Percentiles rank a stretch among this genome's conserved stretches.
Evolutionary conservation across 2,113 vertebrate species (phyloP).

Genomic region (Andinoacara biseriatus): DNA sequence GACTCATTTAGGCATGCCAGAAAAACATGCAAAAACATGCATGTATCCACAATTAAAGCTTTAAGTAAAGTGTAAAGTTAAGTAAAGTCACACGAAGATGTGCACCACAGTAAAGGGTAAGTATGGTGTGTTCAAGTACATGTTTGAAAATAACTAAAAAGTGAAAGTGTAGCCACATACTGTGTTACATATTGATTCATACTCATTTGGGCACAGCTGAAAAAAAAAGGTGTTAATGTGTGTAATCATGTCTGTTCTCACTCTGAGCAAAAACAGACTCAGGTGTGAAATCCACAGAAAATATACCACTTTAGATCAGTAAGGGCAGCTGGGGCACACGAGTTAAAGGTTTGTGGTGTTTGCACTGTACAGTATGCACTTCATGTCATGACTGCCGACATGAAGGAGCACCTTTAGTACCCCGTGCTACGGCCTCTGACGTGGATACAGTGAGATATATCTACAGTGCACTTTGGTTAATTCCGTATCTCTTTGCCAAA

Average conservation of each 20-base stretch:
- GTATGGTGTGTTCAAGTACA: neutral
- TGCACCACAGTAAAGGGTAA: neutral
- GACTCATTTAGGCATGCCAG: neutral
- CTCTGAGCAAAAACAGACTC: neutral
- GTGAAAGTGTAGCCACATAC: neutral
- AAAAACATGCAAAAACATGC: neutral
- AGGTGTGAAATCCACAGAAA: slow-evolving; percentile 13
- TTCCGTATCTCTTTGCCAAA: neutral
- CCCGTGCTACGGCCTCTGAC: neutral
- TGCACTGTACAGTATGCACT: neutral
- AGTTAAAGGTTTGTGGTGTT: neutral
- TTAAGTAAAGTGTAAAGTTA: neutral
- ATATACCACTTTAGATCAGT: neutral
- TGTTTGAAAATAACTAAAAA: neutral
- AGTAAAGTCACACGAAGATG: neutral
- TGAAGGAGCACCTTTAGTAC: neutral
- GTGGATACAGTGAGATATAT: neutral
- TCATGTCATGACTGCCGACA: neutral
- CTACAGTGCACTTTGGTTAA: neutral
- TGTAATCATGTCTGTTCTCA: neutral
- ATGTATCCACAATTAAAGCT: neutral
- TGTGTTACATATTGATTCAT: neutral
- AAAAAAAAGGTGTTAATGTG: neutral
- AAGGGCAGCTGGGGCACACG: neutral
- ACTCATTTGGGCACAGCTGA: neutral